These are phyloP conservation scores for Heterodera schachtii DNA, from an alignment of 1,140 invertebrate species.

Conservation along the genomic window DNA sequence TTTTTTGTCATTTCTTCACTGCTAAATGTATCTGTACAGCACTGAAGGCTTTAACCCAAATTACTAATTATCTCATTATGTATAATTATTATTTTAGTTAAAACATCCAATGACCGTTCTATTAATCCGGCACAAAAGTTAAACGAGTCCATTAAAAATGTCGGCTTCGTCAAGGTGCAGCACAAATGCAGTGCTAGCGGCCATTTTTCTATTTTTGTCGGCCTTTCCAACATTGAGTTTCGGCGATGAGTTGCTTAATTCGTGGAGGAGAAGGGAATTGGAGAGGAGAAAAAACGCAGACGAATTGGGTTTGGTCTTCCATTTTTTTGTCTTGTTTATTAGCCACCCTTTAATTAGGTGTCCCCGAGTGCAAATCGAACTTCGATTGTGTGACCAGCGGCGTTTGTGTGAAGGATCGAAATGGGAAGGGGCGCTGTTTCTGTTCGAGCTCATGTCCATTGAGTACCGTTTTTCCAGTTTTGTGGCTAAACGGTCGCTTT, in stretches of 20 bases:
- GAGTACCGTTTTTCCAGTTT: conserved; percentile 38
- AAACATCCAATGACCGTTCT: not conserved
- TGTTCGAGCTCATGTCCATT: conserved; percentile 60
- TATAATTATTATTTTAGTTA: not conserved
- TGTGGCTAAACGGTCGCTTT: not conserved
- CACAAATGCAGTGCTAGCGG: not conserved
- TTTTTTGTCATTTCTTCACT: too few species aligned
- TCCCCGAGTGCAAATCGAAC: conserved; percentile 53
- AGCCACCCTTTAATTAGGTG: conserved; percentile 31
- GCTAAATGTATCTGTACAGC: too few species aligned
- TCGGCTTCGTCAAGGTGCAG: not conserved
- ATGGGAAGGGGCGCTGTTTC: conserved; percentile 52
- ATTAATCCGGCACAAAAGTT: not conserved
- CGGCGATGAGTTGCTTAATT: not conserved
- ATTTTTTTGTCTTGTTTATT: not conserved
- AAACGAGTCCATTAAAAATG: not conserved
- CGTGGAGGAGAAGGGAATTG: not conserved
- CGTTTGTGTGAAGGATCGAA: conserved; percentile 51
- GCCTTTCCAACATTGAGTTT: not conserved
- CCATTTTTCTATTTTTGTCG: not conserved
- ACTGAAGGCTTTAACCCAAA: too few species aligned
- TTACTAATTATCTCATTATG: too few species aligned
- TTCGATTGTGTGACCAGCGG: conserved; percentile 57
- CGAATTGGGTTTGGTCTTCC: conserved; percentile 8
- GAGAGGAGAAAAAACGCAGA: conserved; percentile 25